These are phyloP conservation scores for Listronotus bonariensis DNA, from an alignment of 1,140 invertebrate genomes.

Conservation along the genomic window DNA sequence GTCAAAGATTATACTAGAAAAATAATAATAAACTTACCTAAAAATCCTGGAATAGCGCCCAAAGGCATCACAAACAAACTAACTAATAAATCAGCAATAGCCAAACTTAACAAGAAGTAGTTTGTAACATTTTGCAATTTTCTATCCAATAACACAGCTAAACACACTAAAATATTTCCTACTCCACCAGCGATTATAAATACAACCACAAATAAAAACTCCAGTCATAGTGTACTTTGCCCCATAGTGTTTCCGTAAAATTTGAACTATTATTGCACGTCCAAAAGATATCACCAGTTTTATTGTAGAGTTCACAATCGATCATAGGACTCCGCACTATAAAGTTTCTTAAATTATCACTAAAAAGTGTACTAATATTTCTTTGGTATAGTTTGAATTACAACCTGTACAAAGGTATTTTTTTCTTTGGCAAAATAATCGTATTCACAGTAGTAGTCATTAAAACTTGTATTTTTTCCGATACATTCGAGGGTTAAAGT, in stretches of 20 bases:
- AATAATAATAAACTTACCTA: constrained; percentile 75
- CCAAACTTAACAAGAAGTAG: constrained; percentile 91
- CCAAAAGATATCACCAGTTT: constrained; percentile 39
- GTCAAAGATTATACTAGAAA: too few species aligned
- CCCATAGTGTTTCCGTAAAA: constrained; percentile 27
- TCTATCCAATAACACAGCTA: constrained; percentile 83
- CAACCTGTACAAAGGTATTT: constrained; percentile 34
- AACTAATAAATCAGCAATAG: constrained; percentile 91
- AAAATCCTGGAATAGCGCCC: constrained; percentile 81
- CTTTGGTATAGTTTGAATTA: constrained; percentile 20
- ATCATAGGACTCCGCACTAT: constrained; percentile 29
- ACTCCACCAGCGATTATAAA: constrained; percentile 86
- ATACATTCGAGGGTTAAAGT: constrained; percentile 27
- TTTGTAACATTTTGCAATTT: constrained; percentile 92
- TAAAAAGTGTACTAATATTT: constrained; percentile 29
- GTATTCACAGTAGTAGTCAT: constrained; percentile 40
- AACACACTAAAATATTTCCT: constrained; percentile 90
- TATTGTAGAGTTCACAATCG: constrained; percentile 39
- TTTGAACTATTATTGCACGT: constrained; percentile 38
- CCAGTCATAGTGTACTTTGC: constrained; percentile 67
- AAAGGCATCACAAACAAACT: constrained; percentile 90
- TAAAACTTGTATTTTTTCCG: neutral
- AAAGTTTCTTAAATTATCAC: constrained; percentile 33
- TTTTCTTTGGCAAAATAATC: constrained; percentile 19
- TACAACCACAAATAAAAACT: constrained; percentile 76